Percentiles rank a stretch among this genome's conserved stretches.
Evolutionary conservation across 2,113 vertebrate genomes (phyloP).

Genomic region (Dipodomys stephensi): DNA sequence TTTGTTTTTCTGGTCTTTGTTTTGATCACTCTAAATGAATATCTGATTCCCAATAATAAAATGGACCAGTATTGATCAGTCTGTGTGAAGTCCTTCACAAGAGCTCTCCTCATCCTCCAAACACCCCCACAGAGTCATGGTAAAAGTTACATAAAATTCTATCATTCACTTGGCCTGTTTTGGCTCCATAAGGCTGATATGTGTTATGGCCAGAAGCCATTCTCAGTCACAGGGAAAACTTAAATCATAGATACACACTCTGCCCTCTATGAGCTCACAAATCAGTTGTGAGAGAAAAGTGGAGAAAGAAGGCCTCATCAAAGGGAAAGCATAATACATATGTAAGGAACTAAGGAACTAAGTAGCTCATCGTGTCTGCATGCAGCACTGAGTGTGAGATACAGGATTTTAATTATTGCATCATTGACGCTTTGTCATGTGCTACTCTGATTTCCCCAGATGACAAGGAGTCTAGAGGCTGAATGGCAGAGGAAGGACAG

Average conservation of each 20-base stretch:
- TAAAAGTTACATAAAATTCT: not conserved
- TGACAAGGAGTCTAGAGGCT: fast-evolving
- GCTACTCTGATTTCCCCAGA: not conserved
- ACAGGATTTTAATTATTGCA: not conserved
- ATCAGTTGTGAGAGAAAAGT: not conserved
- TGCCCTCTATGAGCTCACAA: not conserved
- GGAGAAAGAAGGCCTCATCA: not conserved
- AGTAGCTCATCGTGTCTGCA: not conserved
- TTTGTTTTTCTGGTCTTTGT: not conserved
- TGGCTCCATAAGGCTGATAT: not conserved
- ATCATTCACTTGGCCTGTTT: not conserved
- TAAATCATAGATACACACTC: not conserved
- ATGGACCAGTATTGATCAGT: not conserved
- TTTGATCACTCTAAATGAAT: constrained; percentile 15
- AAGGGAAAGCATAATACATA: not conserved
- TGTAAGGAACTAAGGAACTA: not conserved
- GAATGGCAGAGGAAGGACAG: not conserved
- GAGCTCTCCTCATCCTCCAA: not conserved
- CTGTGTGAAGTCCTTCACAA: not conserved
- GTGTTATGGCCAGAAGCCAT: not conserved
- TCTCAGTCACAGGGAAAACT: not conserved
- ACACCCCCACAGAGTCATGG: not conserved
- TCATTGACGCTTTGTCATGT: not conserved
- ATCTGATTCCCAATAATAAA: not conserved
- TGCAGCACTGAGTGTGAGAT: not conserved